Base-by-base conservation (phyloP, 35 echinoderm and acorn worm genomes). In the Heliocidaris erythrogramma region DNA sequence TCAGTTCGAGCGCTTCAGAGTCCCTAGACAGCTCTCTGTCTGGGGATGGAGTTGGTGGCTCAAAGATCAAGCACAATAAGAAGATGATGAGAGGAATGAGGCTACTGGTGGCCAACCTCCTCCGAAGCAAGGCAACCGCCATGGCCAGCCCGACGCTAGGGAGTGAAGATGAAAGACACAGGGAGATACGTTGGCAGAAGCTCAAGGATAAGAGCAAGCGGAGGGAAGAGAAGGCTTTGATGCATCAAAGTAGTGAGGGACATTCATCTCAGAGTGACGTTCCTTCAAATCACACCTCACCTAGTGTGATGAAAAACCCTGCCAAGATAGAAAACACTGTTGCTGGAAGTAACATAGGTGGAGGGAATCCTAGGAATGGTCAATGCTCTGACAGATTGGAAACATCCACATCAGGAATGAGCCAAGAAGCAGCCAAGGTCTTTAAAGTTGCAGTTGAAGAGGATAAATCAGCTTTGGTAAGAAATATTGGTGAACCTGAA, bases 1-100 rank as follows among this genome's bases (percentile, higher is more conserved):
- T 94, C 47, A 90, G 93, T 47, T 96, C 95, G 2, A 96, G 95
- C 48, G 94, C 93, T 49, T 94, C 93, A 6, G 93, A 94, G 86
- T 94, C 93, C 13, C 85, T 53, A 7, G 95, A 96, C 60, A 96
- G 95, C 61, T 56, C 90, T 27, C 50, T 88, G 14, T 96, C 93
- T 7, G 93, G 93, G 18, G 85, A 88, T 49, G 93, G 90, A 13
- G 84, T 91, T 4, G 85, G 93, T 49, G 60, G 47, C 4, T 50
- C 48, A 31, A 94, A 88, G 86, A 60, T 61, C 65, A 96, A 96
- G 60, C 87, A 90, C 9, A 96, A 96, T 32, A 56, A 47, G 60
- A 53, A 86, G 10, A 71, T 60, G 85, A 84, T 86, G 88, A 90
- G 93, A 32, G 92, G 93, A 21, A 86, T 96, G 31, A 93, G 95